Evolutionary conservation across 2,113 vertebrate genomes (phyloP).

Genomic region (Psammodynastes pulverulentus): DNA sequence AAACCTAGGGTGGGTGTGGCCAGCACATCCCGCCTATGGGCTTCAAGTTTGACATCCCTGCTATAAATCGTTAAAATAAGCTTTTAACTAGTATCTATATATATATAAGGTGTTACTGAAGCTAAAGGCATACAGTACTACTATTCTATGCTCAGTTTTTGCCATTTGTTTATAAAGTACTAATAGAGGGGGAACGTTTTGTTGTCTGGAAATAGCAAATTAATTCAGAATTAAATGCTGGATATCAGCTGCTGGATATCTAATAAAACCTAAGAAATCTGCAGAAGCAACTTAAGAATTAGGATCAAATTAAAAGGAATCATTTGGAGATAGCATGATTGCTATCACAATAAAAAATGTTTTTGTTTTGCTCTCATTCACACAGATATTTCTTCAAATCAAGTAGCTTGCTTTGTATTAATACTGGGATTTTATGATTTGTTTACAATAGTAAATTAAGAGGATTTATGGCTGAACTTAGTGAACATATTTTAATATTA

Average conservation of each 20-base stretch:
- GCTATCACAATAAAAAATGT: background rate
- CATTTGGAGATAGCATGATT: background rate
- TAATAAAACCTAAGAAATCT: background rate
- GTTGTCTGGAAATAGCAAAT: background rate
- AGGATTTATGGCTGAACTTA: background rate
- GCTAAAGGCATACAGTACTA: background rate
- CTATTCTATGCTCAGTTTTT: background rate
- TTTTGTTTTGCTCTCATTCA: background rate
- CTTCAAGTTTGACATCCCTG: too few species aligned
- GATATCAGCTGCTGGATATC: background rate
- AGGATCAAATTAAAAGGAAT: background rate
- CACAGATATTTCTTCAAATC: background rate
- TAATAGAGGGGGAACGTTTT: background rate
- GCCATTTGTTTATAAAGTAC: background rate
- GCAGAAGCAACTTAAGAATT: background rate
- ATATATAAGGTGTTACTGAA: background rate
- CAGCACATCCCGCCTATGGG: too few species aligned
- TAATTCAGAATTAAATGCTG: background rate
- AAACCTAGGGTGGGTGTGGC: too few species aligned
- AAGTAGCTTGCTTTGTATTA: background rate
- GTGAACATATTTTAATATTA: background rate
- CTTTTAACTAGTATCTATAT: background rate
- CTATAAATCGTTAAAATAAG: too few species aligned
- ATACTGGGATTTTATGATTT: background rate
- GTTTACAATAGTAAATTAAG: background rate